Percentiles rank a stretch among this genome's conserved stretches.
phyloP scores from a whole-genome alignment of 2,113 vertebrate genomes.

The Falco punctatus region DNA sequence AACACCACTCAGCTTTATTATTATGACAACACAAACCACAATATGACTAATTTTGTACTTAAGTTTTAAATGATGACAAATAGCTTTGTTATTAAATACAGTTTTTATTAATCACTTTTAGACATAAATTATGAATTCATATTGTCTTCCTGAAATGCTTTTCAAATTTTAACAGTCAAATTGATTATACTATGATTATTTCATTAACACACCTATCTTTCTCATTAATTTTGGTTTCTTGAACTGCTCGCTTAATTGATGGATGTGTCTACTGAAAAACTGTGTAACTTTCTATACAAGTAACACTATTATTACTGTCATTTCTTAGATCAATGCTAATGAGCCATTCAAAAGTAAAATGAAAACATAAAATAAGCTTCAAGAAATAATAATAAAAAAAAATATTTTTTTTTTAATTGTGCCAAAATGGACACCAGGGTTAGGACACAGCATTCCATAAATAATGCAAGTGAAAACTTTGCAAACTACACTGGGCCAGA shows the following conservation, averaged over 20 bases:
- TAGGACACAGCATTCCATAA: neutral
- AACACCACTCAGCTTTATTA: slow-evolving; percentile 62
- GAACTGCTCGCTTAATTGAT: slow-evolving; percentile 83
- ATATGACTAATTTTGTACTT: slow-evolving; percentile 81
- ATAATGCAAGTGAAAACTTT: neutral
- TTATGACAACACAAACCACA: slow-evolving; percentile 76
- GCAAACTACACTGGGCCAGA: neutral
- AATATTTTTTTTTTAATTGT: neutral
- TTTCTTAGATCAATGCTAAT: slow-evolving; percentile 79
- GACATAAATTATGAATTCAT: slow-evolving; percentile 88
- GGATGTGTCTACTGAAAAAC: slow-evolving; percentile 83
- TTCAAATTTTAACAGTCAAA: slow-evolving; percentile 89
- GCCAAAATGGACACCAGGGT: slow-evolving; percentile 18
- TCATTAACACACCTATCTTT: slow-evolving; percentile 90
- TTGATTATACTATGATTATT: slow-evolving; percentile 90
- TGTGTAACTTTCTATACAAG: slow-evolving; percentile 81
- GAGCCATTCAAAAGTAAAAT: slow-evolving; percentile 75
- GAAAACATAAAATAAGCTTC: slow-evolving; percentile 70
- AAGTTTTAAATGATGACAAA: slow-evolving; percentile 86
- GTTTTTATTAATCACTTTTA: slow-evolving; percentile 87
- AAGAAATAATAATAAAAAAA: slow-evolving; percentile 13
- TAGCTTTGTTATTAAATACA: slow-evolving; percentile 88
- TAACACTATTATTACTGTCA: slow-evolving; percentile 86
- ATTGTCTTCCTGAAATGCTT: slow-evolving; percentile 84
- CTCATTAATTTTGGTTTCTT: slow-evolving; percentile 88